phyloP scores from a whole-genome alignment of 2,113 vertebrate species.

The Cnemophilus loriae region DNA sequence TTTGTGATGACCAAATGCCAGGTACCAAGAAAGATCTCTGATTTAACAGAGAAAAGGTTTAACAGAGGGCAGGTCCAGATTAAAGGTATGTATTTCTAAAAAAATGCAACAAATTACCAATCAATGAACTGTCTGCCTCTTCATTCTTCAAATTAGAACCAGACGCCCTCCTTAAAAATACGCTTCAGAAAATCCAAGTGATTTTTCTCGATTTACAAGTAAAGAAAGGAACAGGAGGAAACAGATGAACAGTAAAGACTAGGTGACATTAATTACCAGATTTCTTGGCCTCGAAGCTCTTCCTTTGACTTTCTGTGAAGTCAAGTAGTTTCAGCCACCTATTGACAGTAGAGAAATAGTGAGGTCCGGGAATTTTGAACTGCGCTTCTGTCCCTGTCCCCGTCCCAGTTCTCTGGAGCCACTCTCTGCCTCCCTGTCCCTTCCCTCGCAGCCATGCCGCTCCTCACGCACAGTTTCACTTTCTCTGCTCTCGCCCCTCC shows the following conservation, averaged over 20 bases:
- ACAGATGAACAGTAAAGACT: accelerated
- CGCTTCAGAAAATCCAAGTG: not conserved
- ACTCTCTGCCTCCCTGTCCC: too few species aligned
- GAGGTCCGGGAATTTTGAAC: not conserved
- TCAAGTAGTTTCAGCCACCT: not conserved
- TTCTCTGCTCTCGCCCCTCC: not conserved
- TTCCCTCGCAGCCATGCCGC: accelerated
- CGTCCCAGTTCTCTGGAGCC: accelerated
- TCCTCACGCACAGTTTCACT: accelerated
- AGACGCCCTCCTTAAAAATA: not conserved
- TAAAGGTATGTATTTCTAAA: not conserved
- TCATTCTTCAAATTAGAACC: not conserved
- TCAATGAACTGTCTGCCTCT: not conserved
- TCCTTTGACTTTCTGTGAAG: not conserved
- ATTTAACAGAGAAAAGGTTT: not conserved
- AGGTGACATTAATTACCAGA: not conserved
- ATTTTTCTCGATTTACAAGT: not conserved
- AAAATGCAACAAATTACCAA: not conserved
- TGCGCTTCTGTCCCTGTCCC: accelerated
- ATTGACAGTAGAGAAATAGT: not conserved
- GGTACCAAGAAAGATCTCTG: not conserved
- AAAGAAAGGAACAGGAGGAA: not conserved
- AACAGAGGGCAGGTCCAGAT: not conserved
- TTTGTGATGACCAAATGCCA: not conserved
- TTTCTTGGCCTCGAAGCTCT: not conserved